A percentile compares a stretch with the other conserved stretches of the same genome.
Evolutionary conservation across 1,140 invertebrate species (phyloP).

Genomic region (Nasonia longicornis): DNA sequence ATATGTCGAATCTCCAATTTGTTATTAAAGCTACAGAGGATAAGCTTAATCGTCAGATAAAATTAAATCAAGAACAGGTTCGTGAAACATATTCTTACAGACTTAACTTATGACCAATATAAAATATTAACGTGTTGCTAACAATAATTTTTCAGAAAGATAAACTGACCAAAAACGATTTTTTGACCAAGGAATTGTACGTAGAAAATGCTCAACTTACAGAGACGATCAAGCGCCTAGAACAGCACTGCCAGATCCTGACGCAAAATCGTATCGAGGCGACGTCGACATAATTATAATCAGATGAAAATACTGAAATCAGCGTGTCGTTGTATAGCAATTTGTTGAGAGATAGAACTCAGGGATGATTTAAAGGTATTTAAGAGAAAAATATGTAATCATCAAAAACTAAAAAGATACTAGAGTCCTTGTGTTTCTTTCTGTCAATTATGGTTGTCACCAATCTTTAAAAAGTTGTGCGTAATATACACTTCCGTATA

Average conservation of each 20-base stretch:
- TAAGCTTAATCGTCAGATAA: constrained; percentile 75
- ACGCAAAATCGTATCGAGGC: constrained; percentile 55
- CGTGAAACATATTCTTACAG: constrained; percentile 20
- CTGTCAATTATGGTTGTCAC: background rate
- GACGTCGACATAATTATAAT: constrained; percentile 25
- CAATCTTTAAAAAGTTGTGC: background rate
- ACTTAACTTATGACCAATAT: background rate
- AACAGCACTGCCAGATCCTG: constrained; percentile 72
- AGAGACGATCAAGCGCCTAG: constrained; percentile 74
- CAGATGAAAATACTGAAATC: background rate
- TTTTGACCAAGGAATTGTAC: constrained; percentile 82
- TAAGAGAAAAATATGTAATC: constrained; percentile 3
- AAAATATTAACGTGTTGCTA: background rate
- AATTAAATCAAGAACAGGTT: constrained; percentile 71
- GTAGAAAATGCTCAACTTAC: constrained; percentile 83
- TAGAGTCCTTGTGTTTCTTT: background rate
- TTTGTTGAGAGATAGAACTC: constrained; percentile 22
- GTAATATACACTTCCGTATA: background rate
- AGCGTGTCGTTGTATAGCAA: constrained; percentile 20
- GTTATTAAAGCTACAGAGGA: constrained; percentile 73
- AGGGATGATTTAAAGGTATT: constrained; percentile 37
- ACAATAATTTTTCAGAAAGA: constrained; percentile 61
- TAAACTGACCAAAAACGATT: constrained; percentile 78
- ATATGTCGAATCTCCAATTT: constrained; percentile 72
- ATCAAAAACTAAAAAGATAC: background rate